phyloP scores from a whole-genome alignment of 2,888 invertebrate species.

The Heliothis peltigera region DNA sequence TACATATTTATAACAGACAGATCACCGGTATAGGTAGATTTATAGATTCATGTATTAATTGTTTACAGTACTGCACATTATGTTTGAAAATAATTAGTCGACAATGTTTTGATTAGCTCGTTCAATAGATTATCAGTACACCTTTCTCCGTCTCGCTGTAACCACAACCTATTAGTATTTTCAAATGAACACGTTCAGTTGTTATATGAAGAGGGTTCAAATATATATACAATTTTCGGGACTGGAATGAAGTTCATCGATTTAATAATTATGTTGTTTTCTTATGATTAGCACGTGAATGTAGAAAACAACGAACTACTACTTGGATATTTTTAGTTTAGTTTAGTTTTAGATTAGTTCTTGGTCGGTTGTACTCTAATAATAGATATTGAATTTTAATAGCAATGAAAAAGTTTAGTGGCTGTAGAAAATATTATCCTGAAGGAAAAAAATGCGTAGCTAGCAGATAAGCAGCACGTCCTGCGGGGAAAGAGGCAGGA shows the following conservation, averaged over 20 bases:
- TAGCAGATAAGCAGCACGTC: neutral
- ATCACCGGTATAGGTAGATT: neutral
- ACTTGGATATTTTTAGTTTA: too few species aligned
- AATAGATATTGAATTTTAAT: too few species aligned
- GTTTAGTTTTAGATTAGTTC: too few species aligned
- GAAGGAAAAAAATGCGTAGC: neutral
- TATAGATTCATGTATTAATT: slow-evolving; percentile 7
- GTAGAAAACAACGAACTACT: too few species aligned
- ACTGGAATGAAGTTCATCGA: neutral
- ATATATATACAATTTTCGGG: neutral
- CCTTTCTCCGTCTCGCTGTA: neutral
- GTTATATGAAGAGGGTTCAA: too few species aligned
- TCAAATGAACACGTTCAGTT: neutral
- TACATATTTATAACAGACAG: neutral
- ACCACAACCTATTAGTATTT: neutral
- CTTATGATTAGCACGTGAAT: neutral
- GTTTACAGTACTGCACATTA: slow-evolving; percentile 30
- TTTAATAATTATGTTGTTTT: neutral
- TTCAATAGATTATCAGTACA: slow-evolving; percentile 25
- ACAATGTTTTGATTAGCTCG: slow-evolving; percentile 43
- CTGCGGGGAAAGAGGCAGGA: neutral
- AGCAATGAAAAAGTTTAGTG: too few species aligned
- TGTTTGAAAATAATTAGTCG: slow-evolving; percentile 41
- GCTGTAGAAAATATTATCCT: too few species aligned
- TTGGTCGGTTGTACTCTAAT: too few species aligned